Percentiles rank a stretch among this genome's conserved stretches.
Evolutionary conservation across 1,140 invertebrate genomes (phyloP).

Genomic region (Bombus superbus): DNA sequence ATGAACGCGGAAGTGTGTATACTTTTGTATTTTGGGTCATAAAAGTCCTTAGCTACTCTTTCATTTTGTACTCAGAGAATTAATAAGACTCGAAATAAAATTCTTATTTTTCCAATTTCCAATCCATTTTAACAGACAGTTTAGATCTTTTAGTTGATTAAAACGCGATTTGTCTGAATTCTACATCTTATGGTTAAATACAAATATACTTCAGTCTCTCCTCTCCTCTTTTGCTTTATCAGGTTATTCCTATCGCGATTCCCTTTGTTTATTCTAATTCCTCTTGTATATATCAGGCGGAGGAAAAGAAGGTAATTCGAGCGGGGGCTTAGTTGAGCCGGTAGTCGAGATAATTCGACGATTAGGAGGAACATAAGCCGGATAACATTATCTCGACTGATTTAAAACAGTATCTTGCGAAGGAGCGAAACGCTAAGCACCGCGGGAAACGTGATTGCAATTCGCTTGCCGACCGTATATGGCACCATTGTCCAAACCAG

Average conservation of each 20-base stretch:
- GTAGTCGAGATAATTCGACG: constrained; percentile 47
- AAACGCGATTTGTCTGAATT: neutral
- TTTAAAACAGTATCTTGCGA: constrained; percentile 65
- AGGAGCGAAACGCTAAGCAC: constrained; percentile 59
- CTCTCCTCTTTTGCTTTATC: neutral
- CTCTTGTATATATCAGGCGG: neutral
- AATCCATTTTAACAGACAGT: too few species aligned
- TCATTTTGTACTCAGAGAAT: too few species aligned
- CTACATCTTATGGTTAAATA: too few species aligned
- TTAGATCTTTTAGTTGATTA: too few species aligned
- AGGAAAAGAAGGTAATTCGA: constrained; percentile 37
- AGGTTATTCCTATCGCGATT: neutral
- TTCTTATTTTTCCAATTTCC: too few species aligned
- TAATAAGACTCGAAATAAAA: too few species aligned
- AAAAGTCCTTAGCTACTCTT: too few species aligned
- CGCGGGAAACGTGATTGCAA: constrained; percentile 68
- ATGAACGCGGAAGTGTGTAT: too few species aligned
- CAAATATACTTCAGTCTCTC: neutral
- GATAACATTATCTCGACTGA: constrained; percentile 59
- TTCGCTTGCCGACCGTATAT: constrained; percentile 60
- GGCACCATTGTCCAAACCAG: constrained; percentile 67
- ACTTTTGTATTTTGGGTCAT: too few species aligned
- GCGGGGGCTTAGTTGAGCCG: constrained; percentile 26
- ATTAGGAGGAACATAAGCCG: constrained; percentile 42
- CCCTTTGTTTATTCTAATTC: constrained; percentile 47